Evolutionary conservation across 2,888 invertebrate genomes (phyloP).

Genomic region (Hecatera dysodea): DNA sequence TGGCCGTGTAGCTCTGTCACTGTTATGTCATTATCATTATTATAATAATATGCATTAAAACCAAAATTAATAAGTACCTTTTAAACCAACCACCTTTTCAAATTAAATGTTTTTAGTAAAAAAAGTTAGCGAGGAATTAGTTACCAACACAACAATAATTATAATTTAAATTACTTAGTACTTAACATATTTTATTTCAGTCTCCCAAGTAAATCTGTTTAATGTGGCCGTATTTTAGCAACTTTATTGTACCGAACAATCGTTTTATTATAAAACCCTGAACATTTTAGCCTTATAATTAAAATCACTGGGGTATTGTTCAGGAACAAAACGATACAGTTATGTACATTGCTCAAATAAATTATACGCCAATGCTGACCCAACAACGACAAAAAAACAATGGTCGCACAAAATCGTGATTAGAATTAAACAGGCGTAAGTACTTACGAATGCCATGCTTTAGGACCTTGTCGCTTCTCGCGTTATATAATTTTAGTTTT

Average conservation of each 20-base stretch:
- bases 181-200: conserved; percentile 33
- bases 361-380: conserved; percentile 38
- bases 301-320: conserved; percentile 62
- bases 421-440: conserved; percentile 33
- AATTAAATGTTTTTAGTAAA: conserved; percentile 5
- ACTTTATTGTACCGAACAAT: conserved; percentile 44
- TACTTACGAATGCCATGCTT: conserved; percentile 3
- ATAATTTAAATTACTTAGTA: conserved; percentile 28
- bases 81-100: neutral
- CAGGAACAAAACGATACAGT: conserved; percentile 47
- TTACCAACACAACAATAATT: conserved; percentile 14
- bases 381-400: conserved; percentile 54
- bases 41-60: no score
- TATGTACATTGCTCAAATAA: conserved; percentile 47
- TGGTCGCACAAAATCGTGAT: conserved; percentile 24
- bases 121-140: neutral
- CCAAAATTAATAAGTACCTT: neutral
- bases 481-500: neutral
- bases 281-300: conserved; percentile 54
- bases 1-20: no score
- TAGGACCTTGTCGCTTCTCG: neutral
- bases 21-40: no score
- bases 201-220: conserved; percentile 35
- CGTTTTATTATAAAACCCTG: conserved; percentile 45
- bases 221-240: conserved; percentile 43